A percentile compares a stretch with the other conserved stretches of the same genome.
These are phyloP conservation scores for Noctua janthina DNA, from an alignment of 2,888 invertebrate species.

Conservation along the genomic window DNA sequence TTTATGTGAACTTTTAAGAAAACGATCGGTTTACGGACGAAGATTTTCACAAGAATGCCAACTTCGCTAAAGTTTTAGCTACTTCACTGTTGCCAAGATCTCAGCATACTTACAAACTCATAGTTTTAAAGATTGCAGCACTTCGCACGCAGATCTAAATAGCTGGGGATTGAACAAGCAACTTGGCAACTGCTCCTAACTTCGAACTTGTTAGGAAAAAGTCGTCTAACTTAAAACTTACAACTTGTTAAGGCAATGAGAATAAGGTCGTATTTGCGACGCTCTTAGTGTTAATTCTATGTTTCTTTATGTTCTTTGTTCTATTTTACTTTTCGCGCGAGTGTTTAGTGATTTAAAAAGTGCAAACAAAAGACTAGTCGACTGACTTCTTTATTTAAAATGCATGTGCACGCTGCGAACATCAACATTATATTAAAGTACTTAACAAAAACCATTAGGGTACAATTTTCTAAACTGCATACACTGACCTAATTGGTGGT, in stretches of 20 bases:
- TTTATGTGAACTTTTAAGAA: conserved; percentile 7
- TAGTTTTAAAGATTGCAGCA: conserved; percentile 40
- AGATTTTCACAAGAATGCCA: conserved; percentile 7
- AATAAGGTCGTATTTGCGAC: conserved; percentile 5
- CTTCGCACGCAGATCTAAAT: conserved; percentile 18
- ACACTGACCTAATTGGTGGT: too few species aligned
- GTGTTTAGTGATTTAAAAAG: not conserved
- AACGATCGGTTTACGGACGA: not conserved
- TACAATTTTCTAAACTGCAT: too few species aligned
- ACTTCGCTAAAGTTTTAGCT: not conserved
- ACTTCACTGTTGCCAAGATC: conserved; percentile 5
- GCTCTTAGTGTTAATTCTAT: conserved; percentile 6
- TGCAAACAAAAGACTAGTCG: not conserved
- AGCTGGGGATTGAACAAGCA: conserved; percentile 24
- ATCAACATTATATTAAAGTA: not conserved
- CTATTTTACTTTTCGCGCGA: not conserved
- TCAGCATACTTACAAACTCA: conserved; percentile 27
- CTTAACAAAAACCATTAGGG: not conserved
- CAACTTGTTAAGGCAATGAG: conserved; percentile 26
- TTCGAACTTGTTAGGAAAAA: conserved; percentile 50
- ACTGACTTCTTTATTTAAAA: not conserved
- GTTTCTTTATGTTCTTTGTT: conserved; percentile 20
- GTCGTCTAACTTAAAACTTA: conserved; percentile 48
- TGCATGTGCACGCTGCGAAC: not conserved
- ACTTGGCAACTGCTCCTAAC: conserved; percentile 41